phyloP scores from a whole-genome alignment of 2,797 vertebrate genomes.

The Enteromius fasciolatus region DNA sequence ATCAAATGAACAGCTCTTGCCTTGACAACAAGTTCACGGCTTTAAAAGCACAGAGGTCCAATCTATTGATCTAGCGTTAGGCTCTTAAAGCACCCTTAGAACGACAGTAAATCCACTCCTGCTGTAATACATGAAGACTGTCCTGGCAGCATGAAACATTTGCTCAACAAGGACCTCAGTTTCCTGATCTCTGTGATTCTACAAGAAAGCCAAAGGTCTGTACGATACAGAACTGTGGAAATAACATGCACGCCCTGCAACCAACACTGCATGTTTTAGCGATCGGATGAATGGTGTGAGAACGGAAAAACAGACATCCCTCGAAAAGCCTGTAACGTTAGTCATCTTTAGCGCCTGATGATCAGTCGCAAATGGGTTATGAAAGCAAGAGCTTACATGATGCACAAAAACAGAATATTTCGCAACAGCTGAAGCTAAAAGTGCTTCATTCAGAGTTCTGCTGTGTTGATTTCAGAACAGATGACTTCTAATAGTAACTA shows the following conservation, averaged over 20 bases:
- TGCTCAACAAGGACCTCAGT: not conserved
- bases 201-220: slow-evolving; percentile 10
- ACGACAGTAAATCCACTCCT: slow-evolving; percentile 45
- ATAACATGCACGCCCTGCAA: slow-evolving; percentile 2
- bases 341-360: not conserved
- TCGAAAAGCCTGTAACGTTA: not conserved
- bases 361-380: slow-evolving; percentile 30
- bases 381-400: slow-evolving; percentile 26
- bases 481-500: not conserved
- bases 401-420: slow-evolving; percentile 1
- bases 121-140: slow-evolving; percentile 26
- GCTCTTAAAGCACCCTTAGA: slow-evolving; percentile 29
- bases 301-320: not conserved
- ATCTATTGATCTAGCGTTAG: slow-evolving; percentile 50
- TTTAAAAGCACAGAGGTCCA: slow-evolving; percentile 44
- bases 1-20: slow-evolving; percentile 52
- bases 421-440: not conserved
- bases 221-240: not conserved
- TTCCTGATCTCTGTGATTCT: not conserved
- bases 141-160: slow-evolving; percentile 11
- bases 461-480: not conserved
- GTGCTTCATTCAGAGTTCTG: not conserved
- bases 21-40: slow-evolving; percentile 25
- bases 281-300: not conserved
- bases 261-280: not conserved